These are phyloP conservation scores for Listrodromus nycthemerus DNA, from an alignment of 2,888 invertebrate genomes.

Conservation along the genomic window DNA sequence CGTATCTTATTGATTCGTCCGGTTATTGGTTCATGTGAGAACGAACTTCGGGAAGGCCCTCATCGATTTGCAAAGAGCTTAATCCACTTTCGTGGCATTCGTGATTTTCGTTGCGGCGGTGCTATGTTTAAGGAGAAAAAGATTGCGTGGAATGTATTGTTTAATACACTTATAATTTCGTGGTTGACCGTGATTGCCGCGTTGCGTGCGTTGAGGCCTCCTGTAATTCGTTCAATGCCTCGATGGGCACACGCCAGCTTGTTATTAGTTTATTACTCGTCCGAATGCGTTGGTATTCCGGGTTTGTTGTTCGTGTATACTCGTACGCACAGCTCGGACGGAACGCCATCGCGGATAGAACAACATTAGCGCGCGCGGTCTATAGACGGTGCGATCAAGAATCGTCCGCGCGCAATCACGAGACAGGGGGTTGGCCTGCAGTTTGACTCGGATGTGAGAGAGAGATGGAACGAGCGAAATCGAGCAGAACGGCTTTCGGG, in stretches of 20 bases:
- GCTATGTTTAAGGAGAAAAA: conserved; percentile 70
- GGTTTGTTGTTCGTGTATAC: conserved; percentile 26
- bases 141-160: conserved; percentile 56
- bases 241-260: conserved; percentile 36
- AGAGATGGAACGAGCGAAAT: conserved; percentile 39
- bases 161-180: conserved; percentile 64
- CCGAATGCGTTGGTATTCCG: conserved; percentile 30
- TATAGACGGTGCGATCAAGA: conserved; percentile 55
- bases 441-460: conserved; percentile 54
- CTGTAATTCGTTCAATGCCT: conserved; percentile 10
- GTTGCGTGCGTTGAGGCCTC: conserved; percentile 76
- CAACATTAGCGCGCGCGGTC: conserved; percentile 38
- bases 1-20: not conserved
- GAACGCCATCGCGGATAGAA: conserved; percentile 41
- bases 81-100: not conserved
- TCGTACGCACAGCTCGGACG: conserved; percentile 32
- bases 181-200: conserved; percentile 78
- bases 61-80: not conserved
- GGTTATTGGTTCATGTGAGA: too few relatives aligned
- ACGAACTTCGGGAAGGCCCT: not conserved
- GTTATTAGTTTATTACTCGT: conserved; percentile 67
- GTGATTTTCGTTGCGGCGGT: not conserved
- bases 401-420: conserved; percentile 62
- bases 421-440: conserved; percentile 43
- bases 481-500: conserved; percentile 64